Conservation (phyloP, 1,140 invertebrate species). For the Drosophila grimshawi region DNA sequence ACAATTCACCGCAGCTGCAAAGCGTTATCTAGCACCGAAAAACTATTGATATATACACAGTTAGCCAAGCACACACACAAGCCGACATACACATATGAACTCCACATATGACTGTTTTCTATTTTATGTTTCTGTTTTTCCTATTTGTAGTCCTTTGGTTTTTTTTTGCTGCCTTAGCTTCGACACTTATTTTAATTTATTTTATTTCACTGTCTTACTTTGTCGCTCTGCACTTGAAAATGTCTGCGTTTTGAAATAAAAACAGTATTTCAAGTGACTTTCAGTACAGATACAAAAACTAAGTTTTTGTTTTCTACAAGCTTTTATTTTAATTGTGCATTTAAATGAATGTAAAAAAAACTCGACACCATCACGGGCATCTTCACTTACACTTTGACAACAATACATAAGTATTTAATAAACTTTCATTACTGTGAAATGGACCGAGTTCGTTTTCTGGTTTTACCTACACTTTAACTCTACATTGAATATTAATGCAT, state of each 20-base stretch:
- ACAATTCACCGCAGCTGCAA: slow-evolving; percentile 13
- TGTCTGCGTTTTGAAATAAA: slow-evolving; percentile 76
- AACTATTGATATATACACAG: slow-evolving; percentile 29
- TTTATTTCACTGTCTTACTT: slow-evolving; percentile 61
- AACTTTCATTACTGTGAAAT: too few species aligned
- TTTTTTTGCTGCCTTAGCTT: slow-evolving; percentile 69
- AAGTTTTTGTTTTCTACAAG: slow-evolving; percentile 22
- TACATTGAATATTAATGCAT: background rate
- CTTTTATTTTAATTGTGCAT: slow-evolving; percentile 72
- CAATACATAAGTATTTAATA: too few species aligned
- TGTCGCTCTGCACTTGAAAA: slow-evolving; percentile 5
- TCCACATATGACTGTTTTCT: slow-evolving; percentile 48
- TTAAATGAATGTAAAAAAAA: slow-evolving; percentile 29
- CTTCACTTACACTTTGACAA: too few species aligned
- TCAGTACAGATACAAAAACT: slow-evolving; percentile 12
- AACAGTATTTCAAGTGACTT: slow-evolving; percentile 50
- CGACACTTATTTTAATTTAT: slow-evolving; percentile 82
- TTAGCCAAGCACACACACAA: background rate
- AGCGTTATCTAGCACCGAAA: slow-evolving; percentile 14
- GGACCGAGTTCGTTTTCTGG: background rate
- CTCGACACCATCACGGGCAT: too few species aligned
- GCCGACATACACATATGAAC: slow-evolving; percentile 43
- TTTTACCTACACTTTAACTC: too few species aligned
- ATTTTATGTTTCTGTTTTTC: slow-evolving; percentile 13
- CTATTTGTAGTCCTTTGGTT: slow-evolving; percentile 53